Percentiles rank a stretch among this genome's conserved stretches.
Conservation (phyloP, 30 jellyfish, hydroid and myxozoan genomes). For the Aurelia sp. region DNA sequence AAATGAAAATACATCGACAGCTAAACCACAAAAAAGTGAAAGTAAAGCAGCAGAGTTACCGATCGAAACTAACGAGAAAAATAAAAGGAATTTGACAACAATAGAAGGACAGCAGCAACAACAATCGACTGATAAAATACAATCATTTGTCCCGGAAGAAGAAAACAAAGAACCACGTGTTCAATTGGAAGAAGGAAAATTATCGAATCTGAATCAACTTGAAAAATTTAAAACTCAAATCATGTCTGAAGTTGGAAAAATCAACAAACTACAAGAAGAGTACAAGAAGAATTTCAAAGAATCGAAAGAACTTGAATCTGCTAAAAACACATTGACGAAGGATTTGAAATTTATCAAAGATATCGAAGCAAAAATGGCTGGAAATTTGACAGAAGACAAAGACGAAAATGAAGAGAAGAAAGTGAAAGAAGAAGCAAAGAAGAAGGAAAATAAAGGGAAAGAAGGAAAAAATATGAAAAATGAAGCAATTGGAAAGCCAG, state of each 20-base stretch:
- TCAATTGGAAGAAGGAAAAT: slow-evolving; percentile 12
- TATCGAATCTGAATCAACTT: slow-evolving; percentile 52
- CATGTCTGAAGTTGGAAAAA: slow-evolving; percentile 79
- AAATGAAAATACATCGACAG: slow-evolving; percentile 29
- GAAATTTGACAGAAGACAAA: slow-evolving; percentile 22
- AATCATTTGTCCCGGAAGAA: slow-evolving; percentile 57
- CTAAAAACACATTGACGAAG: slow-evolving; percentile 74
- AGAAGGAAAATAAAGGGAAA: not conserved
- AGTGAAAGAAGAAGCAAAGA: not conserved
- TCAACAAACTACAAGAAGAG: slow-evolving; percentile 79
- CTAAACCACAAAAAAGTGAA: slow-evolving; percentile 8
- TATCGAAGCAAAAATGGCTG: slow-evolving; percentile 70
- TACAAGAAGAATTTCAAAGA: slow-evolving; percentile 70
- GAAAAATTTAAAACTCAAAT: slow-evolving; percentile 85
- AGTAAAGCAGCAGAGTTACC: slow-evolving; percentile 7
- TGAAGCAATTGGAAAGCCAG: slow-evolving; percentile 24
- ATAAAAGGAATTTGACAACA: slow-evolving; percentile 14
- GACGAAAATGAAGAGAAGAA: slow-evolving; percentile 25
- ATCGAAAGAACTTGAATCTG: slow-evolving; percentile 79
- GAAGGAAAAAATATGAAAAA: slow-evolving; percentile 4
- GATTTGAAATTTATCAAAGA: slow-evolving; percentile 87
- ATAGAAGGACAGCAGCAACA: not conserved
- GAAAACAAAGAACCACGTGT: not conserved
- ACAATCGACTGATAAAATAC: slow-evolving; percentile 22
- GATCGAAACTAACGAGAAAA: not conserved